Evolutionary conservation across 1,140 invertebrate species (phyloP).

Genomic region (Drosophila baimaii): DNA sequence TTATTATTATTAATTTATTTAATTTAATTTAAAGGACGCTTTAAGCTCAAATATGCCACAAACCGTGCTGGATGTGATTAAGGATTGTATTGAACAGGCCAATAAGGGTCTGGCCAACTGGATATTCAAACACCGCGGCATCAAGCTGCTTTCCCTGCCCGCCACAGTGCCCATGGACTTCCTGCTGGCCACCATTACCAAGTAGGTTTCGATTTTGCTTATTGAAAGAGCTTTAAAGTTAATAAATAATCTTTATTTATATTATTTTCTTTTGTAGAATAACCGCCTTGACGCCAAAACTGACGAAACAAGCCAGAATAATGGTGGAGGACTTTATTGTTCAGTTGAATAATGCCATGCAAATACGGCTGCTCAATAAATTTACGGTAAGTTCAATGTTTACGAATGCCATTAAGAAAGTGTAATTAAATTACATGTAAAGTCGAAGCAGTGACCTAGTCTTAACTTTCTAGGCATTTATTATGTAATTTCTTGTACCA

Average conservation of each 20-base stretch:
- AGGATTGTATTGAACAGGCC: constrained; percentile 95
- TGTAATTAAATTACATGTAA: background rate
- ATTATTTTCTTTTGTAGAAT: constrained; percentile 48
- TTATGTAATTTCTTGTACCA: no score
- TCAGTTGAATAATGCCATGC: constrained; percentile 73
- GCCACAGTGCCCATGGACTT: constrained; percentile 94
- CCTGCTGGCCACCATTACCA: constrained; percentile 91
- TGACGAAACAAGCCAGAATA: constrained; percentile 73
- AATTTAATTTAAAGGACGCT: constrained; percentile 89
- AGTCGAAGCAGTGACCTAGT: background rate
- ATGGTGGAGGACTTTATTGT: constrained; percentile 67
- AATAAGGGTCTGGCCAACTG: constrained; percentile 96
- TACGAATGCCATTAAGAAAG: background rate
- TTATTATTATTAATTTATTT: no score
- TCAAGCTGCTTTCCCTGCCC: constrained; percentile 92
- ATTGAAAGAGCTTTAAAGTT: background rate
- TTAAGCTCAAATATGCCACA: constrained; percentile 93
- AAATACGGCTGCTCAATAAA: constrained; percentile 73
- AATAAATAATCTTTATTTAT: background rate
- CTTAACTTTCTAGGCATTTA: background rate
- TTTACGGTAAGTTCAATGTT: constrained; percentile 65
- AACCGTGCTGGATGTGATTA: constrained; percentile 93
- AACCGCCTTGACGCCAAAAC: constrained; percentile 68
- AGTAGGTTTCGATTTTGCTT: constrained; percentile 87
- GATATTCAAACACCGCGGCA: constrained; percentile 92